A percentile compares a stretch with the other conserved stretches of the same genome.
These are phyloP conservation scores for Madoqua kirkii DNA, from an alignment of 2,113 vertebrate species.

Conservation along the genomic window DNA sequence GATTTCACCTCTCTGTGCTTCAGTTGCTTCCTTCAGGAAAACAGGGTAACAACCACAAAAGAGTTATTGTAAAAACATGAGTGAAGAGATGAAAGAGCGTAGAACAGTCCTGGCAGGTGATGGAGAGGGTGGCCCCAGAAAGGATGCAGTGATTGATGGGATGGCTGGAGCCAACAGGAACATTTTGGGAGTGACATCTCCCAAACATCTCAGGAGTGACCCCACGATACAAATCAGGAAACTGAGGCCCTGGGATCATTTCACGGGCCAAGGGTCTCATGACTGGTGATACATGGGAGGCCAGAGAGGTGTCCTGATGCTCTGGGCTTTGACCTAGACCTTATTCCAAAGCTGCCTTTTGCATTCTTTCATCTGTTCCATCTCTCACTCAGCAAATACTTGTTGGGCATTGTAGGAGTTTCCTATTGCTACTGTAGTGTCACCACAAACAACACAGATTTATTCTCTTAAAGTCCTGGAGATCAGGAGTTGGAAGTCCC, in stretches of 20 bases:
- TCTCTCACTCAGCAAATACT: background rate
- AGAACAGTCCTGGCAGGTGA: background rate
- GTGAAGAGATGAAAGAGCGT: no score
- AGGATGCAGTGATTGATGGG: accelerated
- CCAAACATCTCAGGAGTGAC: background rate
- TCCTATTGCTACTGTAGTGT: background rate
- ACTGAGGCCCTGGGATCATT: background rate
- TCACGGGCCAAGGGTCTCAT: background rate
- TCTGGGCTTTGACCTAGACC: background rate
- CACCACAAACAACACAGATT: background rate
- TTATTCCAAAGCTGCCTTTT: background rate
- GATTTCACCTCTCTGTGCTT: background rate
- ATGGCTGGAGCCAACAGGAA: background rate
- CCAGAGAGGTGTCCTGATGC: background rate
- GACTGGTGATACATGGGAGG: background rate
- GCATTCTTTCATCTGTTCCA: background rate
- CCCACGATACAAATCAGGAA: background rate
- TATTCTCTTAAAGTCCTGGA: background rate
- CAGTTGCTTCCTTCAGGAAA: background rate
- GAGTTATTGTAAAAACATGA: background rate
- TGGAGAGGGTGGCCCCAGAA: background rate
- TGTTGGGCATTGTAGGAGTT: background rate
- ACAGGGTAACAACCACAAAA: accelerated
- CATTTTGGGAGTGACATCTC: no score
- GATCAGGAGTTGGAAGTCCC: background rate